phyloP scores from a whole-genome alignment of 2,797 vertebrate species.

The Typhlichthys subterraneus region DNA sequence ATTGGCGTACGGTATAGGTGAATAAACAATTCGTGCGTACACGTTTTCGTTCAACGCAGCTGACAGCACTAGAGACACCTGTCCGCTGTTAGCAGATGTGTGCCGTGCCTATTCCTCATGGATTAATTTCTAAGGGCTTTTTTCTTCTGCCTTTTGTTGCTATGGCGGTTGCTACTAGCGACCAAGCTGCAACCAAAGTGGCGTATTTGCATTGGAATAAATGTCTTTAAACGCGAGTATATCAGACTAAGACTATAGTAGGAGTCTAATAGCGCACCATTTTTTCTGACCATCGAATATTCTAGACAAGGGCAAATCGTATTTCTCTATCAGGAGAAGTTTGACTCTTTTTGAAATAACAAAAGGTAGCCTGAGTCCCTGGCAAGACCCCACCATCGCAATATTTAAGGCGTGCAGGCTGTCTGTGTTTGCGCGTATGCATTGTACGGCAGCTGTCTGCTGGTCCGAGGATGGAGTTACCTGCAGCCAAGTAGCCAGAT shows the following conservation, averaged over 20 bases:
- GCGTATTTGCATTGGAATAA: constrained; percentile 52
- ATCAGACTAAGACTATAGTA: too few relatives aligned
- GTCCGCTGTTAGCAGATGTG: not conserved
- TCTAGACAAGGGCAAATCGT: constrained; percentile 44
- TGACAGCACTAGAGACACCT: constrained; percentile 30
- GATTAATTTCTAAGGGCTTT: constrained; percentile 55
- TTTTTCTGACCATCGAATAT: constrained; percentile 47
- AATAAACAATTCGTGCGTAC: too few relatives aligned
- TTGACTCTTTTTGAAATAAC: constrained; percentile 29
- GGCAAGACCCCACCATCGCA: constrained; percentile 14
- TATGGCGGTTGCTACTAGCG: constrained; percentile 79
- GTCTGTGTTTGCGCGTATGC: constrained; percentile 5
- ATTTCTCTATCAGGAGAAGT: constrained; percentile 16
- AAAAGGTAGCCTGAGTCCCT: constrained; percentile 32
- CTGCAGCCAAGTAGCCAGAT: constrained; percentile 75
- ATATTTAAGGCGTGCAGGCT: constrained; percentile 10
- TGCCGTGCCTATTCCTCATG: constrained; percentile 47
- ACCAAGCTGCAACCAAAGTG: constrained; percentile 58
- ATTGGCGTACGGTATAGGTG: too few relatives aligned
- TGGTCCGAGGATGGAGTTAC: constrained; percentile 70
- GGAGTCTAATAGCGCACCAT: constrained; percentile 4
- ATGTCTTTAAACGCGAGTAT: constrained; percentile 7
- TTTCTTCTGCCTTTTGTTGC: constrained; percentile 73
- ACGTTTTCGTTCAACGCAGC: too few relatives aligned
- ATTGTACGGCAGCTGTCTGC: constrained; percentile 20